Conservation (phyloP, 2,113 vertebrate genomes). For the Lota lota region DNA sequence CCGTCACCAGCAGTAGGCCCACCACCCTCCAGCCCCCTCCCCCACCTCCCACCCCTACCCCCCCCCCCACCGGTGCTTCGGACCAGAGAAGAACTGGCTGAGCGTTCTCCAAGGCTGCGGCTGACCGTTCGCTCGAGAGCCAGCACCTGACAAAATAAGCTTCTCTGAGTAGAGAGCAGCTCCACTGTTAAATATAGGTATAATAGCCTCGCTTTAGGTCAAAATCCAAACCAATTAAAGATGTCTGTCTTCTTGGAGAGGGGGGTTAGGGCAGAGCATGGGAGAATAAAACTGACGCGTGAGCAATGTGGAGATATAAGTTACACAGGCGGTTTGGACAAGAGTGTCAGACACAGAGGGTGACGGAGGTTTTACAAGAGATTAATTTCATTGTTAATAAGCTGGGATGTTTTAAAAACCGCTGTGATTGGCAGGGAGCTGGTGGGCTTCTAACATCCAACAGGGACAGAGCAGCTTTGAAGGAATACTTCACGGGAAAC, state of each 20-base stretch:
- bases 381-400: slow-evolving; percentile 52
- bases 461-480: slow-evolving; percentile 78
- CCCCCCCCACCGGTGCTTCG: slow-evolving; percentile 81
- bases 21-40: slow-evolving; percentile 71
- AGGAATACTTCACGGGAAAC: slow-evolving; percentile 83
- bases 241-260: slow-evolving; percentile 73
- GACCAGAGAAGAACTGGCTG: slow-evolving; percentile 42
- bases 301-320: neutral
- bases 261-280: slow-evolving; percentile 79
- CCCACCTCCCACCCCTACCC: slow-evolving; percentile 51
- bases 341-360: slow-evolving; percentile 43
- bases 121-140: slow-evolving; percentile 87
- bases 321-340: slow-evolving; percentile 43
- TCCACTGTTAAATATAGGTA: slow-evolving; percentile 90
- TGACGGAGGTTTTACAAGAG: slow-evolving; percentile 35
- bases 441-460: slow-evolving; percentile 78
- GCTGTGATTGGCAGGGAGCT: slow-evolving; percentile 81
- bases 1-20: slow-evolving; percentile 68
- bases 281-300: slow-evolving; percentile 53
- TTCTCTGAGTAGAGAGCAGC: slow-evolving; percentile 79
- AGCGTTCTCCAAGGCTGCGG: slow-evolving; percentile 82
- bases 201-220: slow-evolving; percentile 83
- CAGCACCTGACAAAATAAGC: slow-evolving; percentile 98
- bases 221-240: slow-evolving; percentile 89
- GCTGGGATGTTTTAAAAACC: slow-evolving; percentile 74